These are phyloP conservation scores for Drosophila kokeensis DNA, from an alignment of 2,888 invertebrate genomes.

Conservation along the genomic window DNA sequence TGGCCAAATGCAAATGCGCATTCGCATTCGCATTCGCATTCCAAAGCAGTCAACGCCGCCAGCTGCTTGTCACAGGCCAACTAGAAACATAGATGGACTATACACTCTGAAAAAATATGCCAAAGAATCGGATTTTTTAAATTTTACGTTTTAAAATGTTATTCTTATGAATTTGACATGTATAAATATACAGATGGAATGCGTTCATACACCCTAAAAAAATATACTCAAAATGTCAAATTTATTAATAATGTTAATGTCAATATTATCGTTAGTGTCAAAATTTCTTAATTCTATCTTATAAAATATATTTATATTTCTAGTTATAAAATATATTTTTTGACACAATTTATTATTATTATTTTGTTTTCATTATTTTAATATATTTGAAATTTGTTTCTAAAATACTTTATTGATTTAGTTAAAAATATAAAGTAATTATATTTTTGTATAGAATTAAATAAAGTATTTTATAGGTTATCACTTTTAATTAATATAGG, in stretches of 20 bases:
- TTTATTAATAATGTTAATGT: no score
- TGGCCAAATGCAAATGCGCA: constrained; percentile 76
- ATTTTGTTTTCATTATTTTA: neutral
- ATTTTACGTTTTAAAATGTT: neutral
- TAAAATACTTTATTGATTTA: neutral
- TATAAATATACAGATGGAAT: neutral
- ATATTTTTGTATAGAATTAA: neutral
- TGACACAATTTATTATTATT: neutral
- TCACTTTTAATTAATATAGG: neutral
- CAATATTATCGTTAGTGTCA: neutral
- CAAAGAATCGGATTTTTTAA: neutral
- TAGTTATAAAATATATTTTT: neutral
- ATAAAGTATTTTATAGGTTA: neutral
- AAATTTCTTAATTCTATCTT: neutral
- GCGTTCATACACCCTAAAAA: neutral
- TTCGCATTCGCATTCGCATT: constrained; percentile 76
- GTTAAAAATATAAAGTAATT: neutral
- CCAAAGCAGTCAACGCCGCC: constrained; percentile 50
- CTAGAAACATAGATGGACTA: constrained; percentile 34
- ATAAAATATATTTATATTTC: neutral
- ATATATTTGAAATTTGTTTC: neutral
- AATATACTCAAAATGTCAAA: neutral
- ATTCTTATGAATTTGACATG: neutral
- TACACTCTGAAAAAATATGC: neutral
- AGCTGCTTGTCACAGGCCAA: constrained; percentile 62